Evolutionary conservation across 2,797 vertebrate genomes (phyloP).

Genomic region (Scyliorhinus canicula): DNA sequence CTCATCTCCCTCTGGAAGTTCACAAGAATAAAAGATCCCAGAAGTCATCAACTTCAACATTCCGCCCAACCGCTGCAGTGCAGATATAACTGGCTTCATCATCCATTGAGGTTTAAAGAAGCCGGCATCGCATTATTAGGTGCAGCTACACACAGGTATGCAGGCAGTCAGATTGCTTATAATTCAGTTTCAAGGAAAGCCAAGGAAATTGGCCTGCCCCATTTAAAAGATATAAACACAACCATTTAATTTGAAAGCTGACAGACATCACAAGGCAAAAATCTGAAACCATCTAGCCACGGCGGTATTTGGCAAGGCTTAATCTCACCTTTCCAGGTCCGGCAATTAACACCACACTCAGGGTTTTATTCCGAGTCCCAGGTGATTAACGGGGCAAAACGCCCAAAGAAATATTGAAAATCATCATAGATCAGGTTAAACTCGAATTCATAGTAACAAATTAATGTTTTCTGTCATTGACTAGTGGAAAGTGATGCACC

Average conservation of each 20-base stretch:
- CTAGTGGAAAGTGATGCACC: neutral
- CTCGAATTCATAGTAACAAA: neutral
- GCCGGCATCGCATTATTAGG: neutral
- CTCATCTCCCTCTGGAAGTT: neutral
- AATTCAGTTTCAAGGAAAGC: neutral
- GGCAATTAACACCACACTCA: conserved; percentile 30
- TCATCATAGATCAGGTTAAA: neutral
- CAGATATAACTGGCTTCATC: neutral
- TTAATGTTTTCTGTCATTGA: neutral
- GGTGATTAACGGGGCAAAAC: conserved; percentile 23
- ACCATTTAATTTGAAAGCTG: conserved; percentile 25
- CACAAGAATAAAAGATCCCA: neutral
- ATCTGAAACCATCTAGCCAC: conserved; percentile 16
- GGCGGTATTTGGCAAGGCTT: neutral
- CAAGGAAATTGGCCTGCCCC: neutral
- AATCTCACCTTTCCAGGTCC: conserved; percentile 20
- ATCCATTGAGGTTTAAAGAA: neutral
- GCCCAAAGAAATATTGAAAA: neutral
- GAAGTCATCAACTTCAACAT: neutral
- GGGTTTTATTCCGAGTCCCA: conserved; percentile 1
- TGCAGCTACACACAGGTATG: neutral
- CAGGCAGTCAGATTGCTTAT: neutral
- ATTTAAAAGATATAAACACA: conserved; percentile 22
- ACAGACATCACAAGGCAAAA: conserved; percentile 27
- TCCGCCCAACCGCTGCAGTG: neutral